Percentiles rank a stretch among this genome's conserved stretches.
phyloP scores from a whole-genome alignment of 1,140 invertebrate species.

The Drosophila sp. region DNA sequence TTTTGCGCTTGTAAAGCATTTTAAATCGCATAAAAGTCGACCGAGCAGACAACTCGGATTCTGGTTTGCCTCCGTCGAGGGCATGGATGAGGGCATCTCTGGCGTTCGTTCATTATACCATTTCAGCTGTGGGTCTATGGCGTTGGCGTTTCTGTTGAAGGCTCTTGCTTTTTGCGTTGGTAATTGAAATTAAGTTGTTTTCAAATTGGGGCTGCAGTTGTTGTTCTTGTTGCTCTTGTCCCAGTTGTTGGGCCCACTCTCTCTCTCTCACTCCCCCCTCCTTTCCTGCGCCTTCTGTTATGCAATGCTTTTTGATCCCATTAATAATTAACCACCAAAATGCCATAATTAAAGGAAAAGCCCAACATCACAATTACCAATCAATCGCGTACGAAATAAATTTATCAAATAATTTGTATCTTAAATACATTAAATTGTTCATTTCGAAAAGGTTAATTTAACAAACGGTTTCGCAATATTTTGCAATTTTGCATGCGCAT shows the following conservation, averaged over 20 bases:
- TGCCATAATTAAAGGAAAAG: conserved; percentile 6
- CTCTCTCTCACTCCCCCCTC: neutral
- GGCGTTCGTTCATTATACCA: conserved; percentile 47
- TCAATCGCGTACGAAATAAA: neutral
- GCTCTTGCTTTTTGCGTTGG: conserved; percentile 39
- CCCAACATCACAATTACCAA: neutral
- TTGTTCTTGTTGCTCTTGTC: conserved; percentile 16
- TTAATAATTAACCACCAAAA: conserved; percentile 9
- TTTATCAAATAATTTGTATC: neutral
- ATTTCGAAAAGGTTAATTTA: neutral
- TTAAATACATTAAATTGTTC: neutral
- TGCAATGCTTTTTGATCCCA: conserved; percentile 30
- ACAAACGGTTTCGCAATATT: neutral
- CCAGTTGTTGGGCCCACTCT: conserved; percentile 22
- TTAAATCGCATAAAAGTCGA: conserved; percentile 65
- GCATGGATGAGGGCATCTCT: conserved; percentile 10
- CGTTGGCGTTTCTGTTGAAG: conserved; percentile 9
- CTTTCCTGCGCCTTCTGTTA: conserved; percentile 33
- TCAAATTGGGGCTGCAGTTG: conserved; percentile 40
- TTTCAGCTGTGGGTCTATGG: conserved; percentile 35
- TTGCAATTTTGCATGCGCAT: neutral
- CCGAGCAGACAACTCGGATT: conserved; percentile 24
- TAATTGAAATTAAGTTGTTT: conserved; percentile 71
- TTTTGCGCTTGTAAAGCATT: conserved; percentile 67
- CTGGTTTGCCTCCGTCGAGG: conserved; percentile 8